These are phyloP conservation scores for Platyura marginata DNA, from an alignment of 1,140 invertebrate species.

Conservation along the genomic window DNA sequence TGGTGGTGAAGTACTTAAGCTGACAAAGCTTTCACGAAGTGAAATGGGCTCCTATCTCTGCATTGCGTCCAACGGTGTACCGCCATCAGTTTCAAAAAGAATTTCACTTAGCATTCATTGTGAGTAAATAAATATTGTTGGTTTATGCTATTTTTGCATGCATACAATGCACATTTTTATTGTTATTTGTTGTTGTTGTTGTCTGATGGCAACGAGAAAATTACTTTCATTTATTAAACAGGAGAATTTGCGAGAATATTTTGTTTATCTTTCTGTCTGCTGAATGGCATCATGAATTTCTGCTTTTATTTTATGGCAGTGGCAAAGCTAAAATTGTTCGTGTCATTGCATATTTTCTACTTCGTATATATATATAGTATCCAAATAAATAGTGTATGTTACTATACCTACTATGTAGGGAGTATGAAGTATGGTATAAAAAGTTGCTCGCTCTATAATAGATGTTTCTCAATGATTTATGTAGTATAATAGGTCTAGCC, in stretches of 20 bases:
- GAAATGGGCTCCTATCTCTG: slow-evolving; percentile 81
- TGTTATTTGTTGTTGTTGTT: slow-evolving; percentile 1
- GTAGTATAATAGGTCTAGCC: too few species aligned
- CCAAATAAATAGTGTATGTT: too few species aligned
- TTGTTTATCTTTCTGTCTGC: background rate
- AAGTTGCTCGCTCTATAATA: too few species aligned
- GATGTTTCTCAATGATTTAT: too few species aligned
- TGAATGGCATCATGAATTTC: too few species aligned
- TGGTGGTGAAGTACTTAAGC: slow-evolving; percentile 51
- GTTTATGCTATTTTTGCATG: background rate
- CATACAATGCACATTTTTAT: background rate
- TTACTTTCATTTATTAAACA: background rate
- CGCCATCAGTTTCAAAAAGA: slow-evolving; percentile 64
- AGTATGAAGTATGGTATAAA: too few species aligned
- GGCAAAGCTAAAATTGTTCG: too few species aligned
- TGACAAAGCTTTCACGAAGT: slow-evolving; percentile 61
- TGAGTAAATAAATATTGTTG: slow-evolving; percentile 34
- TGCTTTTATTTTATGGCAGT: too few species aligned
- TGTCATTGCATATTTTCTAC: too few species aligned
- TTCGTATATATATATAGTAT: too few species aligned
- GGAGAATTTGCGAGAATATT: background rate
- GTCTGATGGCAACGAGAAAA: background rate
- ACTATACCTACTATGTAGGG: too few species aligned
- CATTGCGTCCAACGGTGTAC: slow-evolving; percentile 65
- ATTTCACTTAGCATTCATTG: slow-evolving; percentile 68